phyloP scores from a whole-genome alignment of 2,113 vertebrate genomes.

The Chelonoidis abingdonii region DNA sequence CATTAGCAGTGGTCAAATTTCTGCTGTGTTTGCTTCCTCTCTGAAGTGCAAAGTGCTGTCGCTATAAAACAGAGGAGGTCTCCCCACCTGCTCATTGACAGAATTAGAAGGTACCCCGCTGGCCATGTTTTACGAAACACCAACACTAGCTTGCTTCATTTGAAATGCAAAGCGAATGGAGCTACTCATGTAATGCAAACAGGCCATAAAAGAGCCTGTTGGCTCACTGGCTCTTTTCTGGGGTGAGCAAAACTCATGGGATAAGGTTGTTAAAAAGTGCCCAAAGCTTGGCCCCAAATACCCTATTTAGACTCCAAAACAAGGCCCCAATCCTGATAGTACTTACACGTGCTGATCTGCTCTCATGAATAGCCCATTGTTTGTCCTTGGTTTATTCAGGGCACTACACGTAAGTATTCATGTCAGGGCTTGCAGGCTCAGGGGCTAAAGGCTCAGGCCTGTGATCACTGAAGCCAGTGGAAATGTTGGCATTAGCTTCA shows the following conservation, averaged over 20 bases:
- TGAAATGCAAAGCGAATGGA: slow-evolving; percentile 29
- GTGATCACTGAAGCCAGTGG: background rate
- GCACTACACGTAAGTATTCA: background rate
- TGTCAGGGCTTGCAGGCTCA: background rate
- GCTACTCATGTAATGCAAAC: background rate
- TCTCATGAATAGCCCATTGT: background rate
- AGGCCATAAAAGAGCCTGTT: background rate
- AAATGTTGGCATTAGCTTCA: background rate
- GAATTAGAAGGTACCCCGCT: slow-evolving; percentile 36
- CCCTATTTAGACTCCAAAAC: background rate
- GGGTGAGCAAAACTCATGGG: background rate
- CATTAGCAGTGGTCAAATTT: slow-evolving; percentile 38
- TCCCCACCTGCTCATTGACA: slow-evolving; percentile 57
- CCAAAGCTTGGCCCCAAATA: background rate
- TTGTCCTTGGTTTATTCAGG: background rate
- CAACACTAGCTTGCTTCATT: background rate
- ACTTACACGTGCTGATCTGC: background rate
- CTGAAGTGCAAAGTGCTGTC: background rate
- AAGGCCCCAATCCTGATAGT: background rate
- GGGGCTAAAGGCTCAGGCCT: no score
- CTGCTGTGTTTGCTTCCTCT: background rate
- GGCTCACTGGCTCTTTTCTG: background rate
- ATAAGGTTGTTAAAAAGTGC: background rate
- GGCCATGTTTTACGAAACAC: slow-evolving; percentile 36
- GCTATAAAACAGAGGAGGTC: slow-evolving; percentile 1